Evolutionary conservation across 2,113 vertebrate species (phyloP).

Genomic region (Oceanites oceanicus): DNA sequence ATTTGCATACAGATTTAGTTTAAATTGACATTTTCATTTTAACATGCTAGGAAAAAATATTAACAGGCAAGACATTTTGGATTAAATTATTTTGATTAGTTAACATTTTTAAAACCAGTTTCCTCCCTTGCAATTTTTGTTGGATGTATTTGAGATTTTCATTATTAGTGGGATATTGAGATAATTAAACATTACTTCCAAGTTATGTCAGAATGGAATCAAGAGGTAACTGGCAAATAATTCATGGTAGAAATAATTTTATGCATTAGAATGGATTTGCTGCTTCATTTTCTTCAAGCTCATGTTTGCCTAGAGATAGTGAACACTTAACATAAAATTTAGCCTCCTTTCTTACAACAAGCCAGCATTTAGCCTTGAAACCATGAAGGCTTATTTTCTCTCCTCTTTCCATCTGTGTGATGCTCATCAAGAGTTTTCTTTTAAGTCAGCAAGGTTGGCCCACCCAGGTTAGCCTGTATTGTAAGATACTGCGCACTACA

Average conservation of each 20-base stretch:
- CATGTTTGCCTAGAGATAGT: background rate
- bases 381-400: background rate
- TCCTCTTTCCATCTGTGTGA: background rate
- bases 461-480: background rate
- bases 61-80: background rate
- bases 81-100: constrained; percentile 40
- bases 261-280: background rate
- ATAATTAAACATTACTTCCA: constrained; percentile 58
- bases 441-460: background rate
- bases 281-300: constrained; percentile 16
- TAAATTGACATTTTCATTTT: constrained; percentile 27
- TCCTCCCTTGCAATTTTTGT: constrained; percentile 1
- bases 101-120: background rate
- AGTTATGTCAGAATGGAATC: background rate
- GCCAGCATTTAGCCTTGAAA: background rate
- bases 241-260: background rate
- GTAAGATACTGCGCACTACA: background rate
- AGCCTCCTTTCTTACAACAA: background rate
- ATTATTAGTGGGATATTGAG: constrained; percentile 13
- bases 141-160: constrained; percentile 41
- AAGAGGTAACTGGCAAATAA: constrained; percentile 4
- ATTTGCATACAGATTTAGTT: background rate
- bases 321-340: background rate
- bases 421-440: background rate
- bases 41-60: background rate